phyloP scores from a whole-genome alignment of 1,140 invertebrate genomes.

The Telenomus remus region DNA sequence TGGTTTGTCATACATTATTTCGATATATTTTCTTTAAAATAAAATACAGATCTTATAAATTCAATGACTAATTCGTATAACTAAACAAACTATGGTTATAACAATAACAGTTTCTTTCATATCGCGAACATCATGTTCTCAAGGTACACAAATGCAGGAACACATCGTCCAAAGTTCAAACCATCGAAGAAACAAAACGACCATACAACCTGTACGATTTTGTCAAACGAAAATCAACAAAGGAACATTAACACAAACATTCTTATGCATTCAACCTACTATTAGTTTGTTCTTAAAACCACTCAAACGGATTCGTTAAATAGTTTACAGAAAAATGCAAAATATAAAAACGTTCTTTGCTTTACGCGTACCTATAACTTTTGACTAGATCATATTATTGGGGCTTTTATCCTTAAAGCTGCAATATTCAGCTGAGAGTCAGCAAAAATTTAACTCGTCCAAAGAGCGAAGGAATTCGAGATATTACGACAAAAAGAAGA shows the following conservation, averaged over 20 bases:
- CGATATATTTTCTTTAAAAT: conserved; percentile 58
- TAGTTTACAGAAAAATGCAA: conserved; percentile 33
- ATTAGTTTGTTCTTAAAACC: background rate
- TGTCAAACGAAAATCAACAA: background rate
- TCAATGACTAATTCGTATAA: conserved; percentile 52
- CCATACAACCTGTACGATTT: conserved; percentile 11
- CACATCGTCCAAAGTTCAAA: background rate
- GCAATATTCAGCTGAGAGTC: conserved; percentile 48
- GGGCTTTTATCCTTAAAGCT: conserved; percentile 46
- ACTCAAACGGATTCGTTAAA: conserved; percentile 11
- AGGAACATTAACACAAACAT: conserved; percentile 4
- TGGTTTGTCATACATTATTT: conserved; percentile 44
- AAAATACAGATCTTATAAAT: conserved; percentile 58
- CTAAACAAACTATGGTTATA: conserved; percentile 55
- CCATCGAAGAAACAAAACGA: background rate
- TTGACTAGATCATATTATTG: conserved; percentile 52
- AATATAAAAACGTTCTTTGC: conserved; percentile 37
- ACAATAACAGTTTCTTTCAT: conserved; percentile 51
- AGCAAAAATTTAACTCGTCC: conserved; percentile 38
- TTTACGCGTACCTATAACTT: conserved; percentile 40
- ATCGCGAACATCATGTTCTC: conserved; percentile 24
- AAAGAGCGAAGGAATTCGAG: too few species aligned
- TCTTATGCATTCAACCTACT: background rate
- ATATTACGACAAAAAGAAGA: too few species aligned
- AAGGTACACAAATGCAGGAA: conserved; percentile 32